A percentile compares a stretch with the other conserved stretches of the same genome.
Conservation (phyloP, 2,888 invertebrate species). For the Amphipoea lucens region DNA sequence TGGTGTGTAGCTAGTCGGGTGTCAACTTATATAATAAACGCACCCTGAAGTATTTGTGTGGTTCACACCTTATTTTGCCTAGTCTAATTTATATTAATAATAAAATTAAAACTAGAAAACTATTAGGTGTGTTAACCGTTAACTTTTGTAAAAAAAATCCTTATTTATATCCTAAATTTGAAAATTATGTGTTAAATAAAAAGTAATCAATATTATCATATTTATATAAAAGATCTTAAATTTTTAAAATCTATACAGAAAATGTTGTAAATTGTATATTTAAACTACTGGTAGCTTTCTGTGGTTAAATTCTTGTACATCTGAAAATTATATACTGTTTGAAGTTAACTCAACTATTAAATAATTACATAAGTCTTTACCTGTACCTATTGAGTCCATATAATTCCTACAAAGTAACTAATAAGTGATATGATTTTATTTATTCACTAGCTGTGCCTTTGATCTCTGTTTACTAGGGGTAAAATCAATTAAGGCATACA, state of each 20-base stretch:
- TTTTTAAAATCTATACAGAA: slow-evolving; percentile 45
- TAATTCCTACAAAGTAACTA: slow-evolving; percentile 47
- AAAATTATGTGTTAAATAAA: slow-evolving; percentile 42
- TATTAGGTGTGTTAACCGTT: slow-evolving; percentile 53
- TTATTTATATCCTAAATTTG: slow-evolving; percentile 37
- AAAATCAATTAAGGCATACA: slow-evolving; percentile 48
- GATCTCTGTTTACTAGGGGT: slow-evolving; percentile 55
- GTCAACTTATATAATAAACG: slow-evolving; percentile 60
- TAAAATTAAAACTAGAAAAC: slow-evolving; percentile 65
- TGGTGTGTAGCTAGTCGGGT: slow-evolving; percentile 64
- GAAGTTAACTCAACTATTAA: slow-evolving; percentile 47
- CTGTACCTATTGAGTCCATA: slow-evolving; percentile 52
- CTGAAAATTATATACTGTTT: slow-evolving; percentile 41
- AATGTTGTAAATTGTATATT: slow-evolving; percentile 60
- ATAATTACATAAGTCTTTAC: slow-evolving; percentile 38
- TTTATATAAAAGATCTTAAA: slow-evolving; percentile 46
- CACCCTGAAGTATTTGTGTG: slow-evolving; percentile 75
- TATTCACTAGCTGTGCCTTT: slow-evolving; percentile 69
- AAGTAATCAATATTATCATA: slow-evolving; percentile 38
- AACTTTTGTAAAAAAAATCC: slow-evolving; percentile 32
- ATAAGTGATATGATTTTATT: slow-evolving; percentile 52
- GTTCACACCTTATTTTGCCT: slow-evolving; percentile 74
- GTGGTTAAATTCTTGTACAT: slow-evolving; percentile 56
- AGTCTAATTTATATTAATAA: slow-evolving; percentile 75
- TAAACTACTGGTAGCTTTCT: slow-evolving; percentile 47